Conservation (phyloP, 2,113 vertebrate genomes). For the Pelecanus crispus region DNA sequence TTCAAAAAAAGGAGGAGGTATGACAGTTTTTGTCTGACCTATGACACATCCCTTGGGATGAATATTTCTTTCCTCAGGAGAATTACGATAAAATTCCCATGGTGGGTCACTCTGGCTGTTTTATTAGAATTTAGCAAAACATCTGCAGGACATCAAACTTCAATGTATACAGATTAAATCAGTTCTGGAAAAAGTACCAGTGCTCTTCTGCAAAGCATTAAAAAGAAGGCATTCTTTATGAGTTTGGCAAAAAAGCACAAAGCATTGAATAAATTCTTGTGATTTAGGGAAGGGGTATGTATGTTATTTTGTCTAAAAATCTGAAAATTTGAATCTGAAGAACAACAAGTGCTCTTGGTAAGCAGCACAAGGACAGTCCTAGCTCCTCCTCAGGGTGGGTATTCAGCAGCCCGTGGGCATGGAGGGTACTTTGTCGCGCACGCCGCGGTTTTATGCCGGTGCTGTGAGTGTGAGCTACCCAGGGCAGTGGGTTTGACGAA, state of each 20-base stretch:
- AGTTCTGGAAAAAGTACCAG: neutral
- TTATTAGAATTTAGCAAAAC: neutral
- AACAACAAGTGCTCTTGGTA: neutral
- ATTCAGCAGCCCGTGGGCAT: neutral
- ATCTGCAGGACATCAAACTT: slow-evolving; percentile 5
- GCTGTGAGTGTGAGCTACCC: neutral
- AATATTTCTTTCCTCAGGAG: neutral
- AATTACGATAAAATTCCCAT: slow-evolving; percentile 12
- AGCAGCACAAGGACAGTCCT: neutral
- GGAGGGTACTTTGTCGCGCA: neutral
- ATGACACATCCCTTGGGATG: neutral
- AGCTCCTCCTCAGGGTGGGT: neutral
- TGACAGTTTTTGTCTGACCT: slow-evolving; percentile 10
- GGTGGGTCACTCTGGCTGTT: neutral
- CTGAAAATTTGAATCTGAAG: neutral
- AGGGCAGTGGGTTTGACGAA: neutral
- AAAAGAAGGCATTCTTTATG: neutral
- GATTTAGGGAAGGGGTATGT: neutral
- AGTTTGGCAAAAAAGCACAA: neutral
- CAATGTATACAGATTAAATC: neutral
- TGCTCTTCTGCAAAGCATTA: neutral
- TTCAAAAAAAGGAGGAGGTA: neutral
- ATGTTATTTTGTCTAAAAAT: neutral
- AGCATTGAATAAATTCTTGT: neutral
- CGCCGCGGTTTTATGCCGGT: accelerated